Evolutionary conservation across 2,888 invertebrate genomes (phyloP).

Genomic region (Miltochrista miniata): DNA sequence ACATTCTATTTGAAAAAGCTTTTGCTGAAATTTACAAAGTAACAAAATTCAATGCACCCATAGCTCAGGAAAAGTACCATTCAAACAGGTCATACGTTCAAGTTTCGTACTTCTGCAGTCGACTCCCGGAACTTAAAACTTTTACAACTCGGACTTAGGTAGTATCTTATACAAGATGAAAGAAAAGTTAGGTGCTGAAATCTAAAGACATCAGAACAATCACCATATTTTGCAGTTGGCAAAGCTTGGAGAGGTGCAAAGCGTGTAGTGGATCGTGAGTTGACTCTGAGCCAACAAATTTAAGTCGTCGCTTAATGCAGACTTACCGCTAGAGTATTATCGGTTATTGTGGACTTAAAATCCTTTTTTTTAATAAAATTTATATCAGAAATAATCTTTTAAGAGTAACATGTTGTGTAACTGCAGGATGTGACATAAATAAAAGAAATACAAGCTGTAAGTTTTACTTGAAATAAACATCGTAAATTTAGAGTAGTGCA

Average conservation of each 20-base stretch:
- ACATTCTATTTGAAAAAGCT: no score
- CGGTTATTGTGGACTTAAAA: no score
- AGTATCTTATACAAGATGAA: constrained; percentile 33
- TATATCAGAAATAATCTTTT: no score
- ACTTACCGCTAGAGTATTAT: no score
- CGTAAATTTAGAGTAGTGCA: no score
- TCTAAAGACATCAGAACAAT: constrained; percentile 37
- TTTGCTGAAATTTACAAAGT: no score
- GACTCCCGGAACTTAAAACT: constrained; percentile 26
- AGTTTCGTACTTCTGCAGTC: constrained; percentile 23
- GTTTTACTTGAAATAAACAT: no score
- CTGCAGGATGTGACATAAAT: no score
- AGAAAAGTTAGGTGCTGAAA: constrained; percentile 27
- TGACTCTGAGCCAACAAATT: constrained; percentile 9
- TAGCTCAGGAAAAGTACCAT: neutral
- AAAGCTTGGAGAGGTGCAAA: constrained; percentile 17
- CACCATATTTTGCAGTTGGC: constrained; percentile 39
- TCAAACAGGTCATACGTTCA: constrained; percentile 3
- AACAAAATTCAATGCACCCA: no score
- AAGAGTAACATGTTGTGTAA: no score
- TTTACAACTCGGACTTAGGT: constrained; percentile 28
- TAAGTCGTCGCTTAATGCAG: neutral
- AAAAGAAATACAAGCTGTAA: no score
- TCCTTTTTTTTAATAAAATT: no score
- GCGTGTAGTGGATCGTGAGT: constrained; percentile 8